Conservation (phyloP, 2,888 invertebrate species). For the Callyntrura guangdongensis region DNA sequence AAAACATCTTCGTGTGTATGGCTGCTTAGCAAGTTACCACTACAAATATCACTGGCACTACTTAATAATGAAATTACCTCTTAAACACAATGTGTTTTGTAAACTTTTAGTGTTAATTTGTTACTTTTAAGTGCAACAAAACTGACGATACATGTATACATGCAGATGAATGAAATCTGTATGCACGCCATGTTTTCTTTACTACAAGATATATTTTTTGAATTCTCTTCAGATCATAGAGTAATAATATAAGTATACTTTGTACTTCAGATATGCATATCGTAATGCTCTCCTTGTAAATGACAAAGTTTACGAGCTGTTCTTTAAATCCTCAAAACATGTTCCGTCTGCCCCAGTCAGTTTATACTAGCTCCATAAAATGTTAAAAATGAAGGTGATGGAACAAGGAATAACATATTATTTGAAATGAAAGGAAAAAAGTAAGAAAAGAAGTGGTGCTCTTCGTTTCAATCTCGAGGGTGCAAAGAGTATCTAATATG, state of each 20-base stretch:
- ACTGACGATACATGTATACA: background rate
- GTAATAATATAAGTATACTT: too few relatives aligned
- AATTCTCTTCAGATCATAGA: background rate
- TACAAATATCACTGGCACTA: constrained; percentile 1
- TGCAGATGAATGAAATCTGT: background rate
- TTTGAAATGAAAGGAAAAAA: background rate
- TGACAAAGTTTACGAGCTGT: background rate
- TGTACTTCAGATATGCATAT: too few relatives aligned
- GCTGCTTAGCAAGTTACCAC: constrained; percentile 17
- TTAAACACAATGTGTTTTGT: constrained; percentile 10
- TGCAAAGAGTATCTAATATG: constrained; percentile 79
- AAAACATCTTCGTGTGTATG: background rate
- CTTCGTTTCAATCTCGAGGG: constrained; percentile 76
- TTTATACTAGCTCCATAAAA: constrained; percentile 7
- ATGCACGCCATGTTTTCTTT: background rate
- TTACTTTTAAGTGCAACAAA: background rate
- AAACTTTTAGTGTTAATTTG: constrained; percentile 30
- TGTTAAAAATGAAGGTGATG: constrained; percentile 6
- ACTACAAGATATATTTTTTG: background rate
- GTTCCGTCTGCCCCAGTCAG: background rate
- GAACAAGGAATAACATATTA: constrained; percentile 27
- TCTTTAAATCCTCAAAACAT: constrained; percentile 1
- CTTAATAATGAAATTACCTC: background rate
- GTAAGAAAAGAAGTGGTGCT: constrained; percentile 50
- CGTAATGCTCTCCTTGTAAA: background rate